Evolutionary conservation across 2,888 invertebrate genomes (phyloP).

Genomic region (Tinea pellionella): DNA sequence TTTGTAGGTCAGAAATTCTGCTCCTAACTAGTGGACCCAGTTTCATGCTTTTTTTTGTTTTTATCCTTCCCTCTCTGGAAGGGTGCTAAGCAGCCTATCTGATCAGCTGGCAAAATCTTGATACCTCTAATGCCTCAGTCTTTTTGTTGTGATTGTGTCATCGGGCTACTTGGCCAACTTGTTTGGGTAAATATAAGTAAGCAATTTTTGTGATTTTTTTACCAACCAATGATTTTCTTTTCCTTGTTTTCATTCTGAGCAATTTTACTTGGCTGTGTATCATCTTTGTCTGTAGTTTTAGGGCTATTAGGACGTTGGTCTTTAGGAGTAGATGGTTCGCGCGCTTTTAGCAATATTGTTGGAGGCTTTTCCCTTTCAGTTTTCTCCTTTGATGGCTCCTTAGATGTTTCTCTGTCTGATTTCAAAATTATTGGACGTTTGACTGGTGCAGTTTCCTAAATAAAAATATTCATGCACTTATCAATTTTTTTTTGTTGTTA

Average conservation of each 20-base stretch:
- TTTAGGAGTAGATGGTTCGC: conserved; percentile 67
- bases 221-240: conserved; percentile 39
- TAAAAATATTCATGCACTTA: conserved; percentile 16
- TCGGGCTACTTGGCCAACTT: too few relatives aligned
- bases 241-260: conserved; percentile 66
- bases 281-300: conserved; percentile 52
- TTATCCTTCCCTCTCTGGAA: too few relatives aligned
- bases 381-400: conserved; percentile 48
- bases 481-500: neutral
- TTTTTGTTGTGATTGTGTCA: too few relatives aligned
- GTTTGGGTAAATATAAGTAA: too few relatives aligned
- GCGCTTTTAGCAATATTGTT: conserved; percentile 76
- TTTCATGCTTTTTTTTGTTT: too few relatives aligned
- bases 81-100: too few relatives aligned
- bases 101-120: too few relatives aligned
- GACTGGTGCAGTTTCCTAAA: conserved; percentile 42
- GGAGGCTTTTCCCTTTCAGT: conserved; percentile 68
- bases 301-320: conserved; percentile 73
- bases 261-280: conserved; percentile 51
- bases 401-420: conserved; percentile 50
- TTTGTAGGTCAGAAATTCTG: too few relatives aligned
- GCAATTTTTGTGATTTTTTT: too few relatives aligned
- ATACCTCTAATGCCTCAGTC: too few relatives aligned
- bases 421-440: conserved; percentile 58
- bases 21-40: too few relatives aligned